Base-by-base conservation (phyloP, 2,113 vertebrate genomes). In the Pangasianodon hypophthalmus region DNA sequence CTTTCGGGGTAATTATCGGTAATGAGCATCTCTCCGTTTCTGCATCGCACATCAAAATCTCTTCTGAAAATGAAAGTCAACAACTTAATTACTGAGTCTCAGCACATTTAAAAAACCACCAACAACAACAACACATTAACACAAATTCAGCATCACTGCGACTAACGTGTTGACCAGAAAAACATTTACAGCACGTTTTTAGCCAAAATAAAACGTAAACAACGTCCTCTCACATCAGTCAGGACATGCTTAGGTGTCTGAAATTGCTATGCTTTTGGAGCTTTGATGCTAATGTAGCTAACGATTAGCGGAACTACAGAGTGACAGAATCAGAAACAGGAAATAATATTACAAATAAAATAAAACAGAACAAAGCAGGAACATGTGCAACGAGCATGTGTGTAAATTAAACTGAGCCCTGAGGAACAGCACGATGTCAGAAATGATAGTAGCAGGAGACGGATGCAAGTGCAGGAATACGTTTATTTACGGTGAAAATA, bases 21-120 rank as follows among this genome's bases (percentile, higher is more conserved):
- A 71, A 86, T 54, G 64, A 86, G 64, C 85, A 52, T 54, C 60
- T 50, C 60, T 64, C 41, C 24, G 14, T 46, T 85, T 46, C 62
- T 86, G 64, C 85, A 54, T 69, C 16, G 7, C n/a, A 24, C 64
- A 71, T 73, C 62, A 71, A 86, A 71, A 86, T 71, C 60, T 71
- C 19, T 69, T 18, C 46, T 21, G 46, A 52, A 19, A 69, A 84
- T 79, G 18, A 69, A 90, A 83, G 62, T 44, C 71, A 86, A 69
- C 37, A 56, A 71, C 52, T 54, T 54, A 54, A 54, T 54, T 54
- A 54, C 52, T 13, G 11, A 54, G 52, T 54, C 52, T 54, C 52
- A 54, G 52, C 52, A 54, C 52, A 54, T 54, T 54, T 0, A 75
- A 19, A 16, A 14, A 14, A 32, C 67, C 13, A 54, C 14, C 52